Conservation (phyloP, 2,113 vertebrate species). For the Corythaixoides concolor region DNA sequence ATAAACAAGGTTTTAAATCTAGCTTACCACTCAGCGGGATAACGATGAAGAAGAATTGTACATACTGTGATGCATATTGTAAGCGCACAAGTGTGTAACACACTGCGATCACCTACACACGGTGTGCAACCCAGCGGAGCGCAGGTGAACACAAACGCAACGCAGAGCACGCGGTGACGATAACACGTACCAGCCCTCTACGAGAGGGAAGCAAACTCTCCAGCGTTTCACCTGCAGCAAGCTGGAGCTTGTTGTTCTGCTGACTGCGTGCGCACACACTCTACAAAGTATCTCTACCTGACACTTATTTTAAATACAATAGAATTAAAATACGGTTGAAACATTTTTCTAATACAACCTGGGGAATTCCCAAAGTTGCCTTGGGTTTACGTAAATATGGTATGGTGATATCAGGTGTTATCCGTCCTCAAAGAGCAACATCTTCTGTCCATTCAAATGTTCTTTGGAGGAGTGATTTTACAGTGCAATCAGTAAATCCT, state of each 20-base stretch:
- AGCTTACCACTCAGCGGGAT: background rate
- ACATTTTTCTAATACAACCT: background rate
- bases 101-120: rapidly evolving
- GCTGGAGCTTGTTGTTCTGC: background rate
- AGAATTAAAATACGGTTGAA: background rate
- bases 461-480: background rate
- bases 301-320: background rate
- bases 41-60: background rate
- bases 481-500: background rate
- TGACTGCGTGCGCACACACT: background rate
- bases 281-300: background rate
- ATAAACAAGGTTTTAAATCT: background rate
- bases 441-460: background rate
- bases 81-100: background rate
- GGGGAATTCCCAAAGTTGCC: background rate
- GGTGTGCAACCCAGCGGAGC: background rate
- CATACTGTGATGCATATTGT: background rate
- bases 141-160: background rate
- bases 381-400: background rate
- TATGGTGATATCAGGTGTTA: background rate
- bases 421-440: background rate
- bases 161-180: background rate
- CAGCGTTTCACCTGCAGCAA: background rate
- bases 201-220: background rate
- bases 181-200: background rate